These are phyloP conservation scores for Gymnocheta viridis DNA, from an alignment of 2,888 invertebrate genomes.

Conservation along the genomic window DNA sequence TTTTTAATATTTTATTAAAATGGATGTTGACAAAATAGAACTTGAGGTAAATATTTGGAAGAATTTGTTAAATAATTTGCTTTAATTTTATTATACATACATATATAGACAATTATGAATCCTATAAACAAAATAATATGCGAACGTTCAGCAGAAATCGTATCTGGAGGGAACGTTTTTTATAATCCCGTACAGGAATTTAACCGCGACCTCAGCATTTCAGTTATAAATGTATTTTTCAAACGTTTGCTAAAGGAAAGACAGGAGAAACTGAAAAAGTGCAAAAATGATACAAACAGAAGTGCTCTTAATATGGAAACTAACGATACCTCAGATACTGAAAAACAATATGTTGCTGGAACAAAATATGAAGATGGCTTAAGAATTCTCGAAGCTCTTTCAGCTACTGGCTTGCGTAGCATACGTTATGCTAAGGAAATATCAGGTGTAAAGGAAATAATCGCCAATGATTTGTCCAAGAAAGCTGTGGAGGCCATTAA, in stretches of 20 bases:
- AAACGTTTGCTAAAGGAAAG: constrained; percentile 82
- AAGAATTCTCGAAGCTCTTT: constrained; percentile 93
- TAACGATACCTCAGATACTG: background rate
- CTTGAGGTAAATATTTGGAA: constrained; percentile 45
- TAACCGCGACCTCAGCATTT: constrained; percentile 95
- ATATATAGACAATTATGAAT: constrained; percentile 26
- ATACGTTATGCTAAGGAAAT: constrained; percentile 98
- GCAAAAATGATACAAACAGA: constrained; percentile 3
- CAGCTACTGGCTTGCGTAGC: constrained; percentile 97
- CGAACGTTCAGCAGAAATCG: constrained; percentile 91
- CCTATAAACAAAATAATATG: constrained; percentile 73
- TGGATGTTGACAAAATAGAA: constrained; percentile 39
- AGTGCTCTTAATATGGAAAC: background rate
- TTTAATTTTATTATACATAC: background rate
- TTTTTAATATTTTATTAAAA: constrained; percentile 20
- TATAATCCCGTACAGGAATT: constrained; percentile 99
- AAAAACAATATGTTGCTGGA: constrained; percentile 72
- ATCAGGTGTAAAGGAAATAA: constrained; percentile 88
- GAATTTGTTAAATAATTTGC: background rate
- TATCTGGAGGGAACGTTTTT: constrained; percentile 91
- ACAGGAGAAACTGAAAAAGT: constrained; percentile 57
- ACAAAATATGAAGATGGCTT: constrained; percentile 78
- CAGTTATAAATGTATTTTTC: constrained; percentile 87
- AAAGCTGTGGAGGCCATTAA: constrained; percentile 93
- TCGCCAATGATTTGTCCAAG: constrained; percentile 95